Evolutionary conservation across 1,140 invertebrate species (phyloP).

Genomic region (Polypedilum pembai): DNA sequence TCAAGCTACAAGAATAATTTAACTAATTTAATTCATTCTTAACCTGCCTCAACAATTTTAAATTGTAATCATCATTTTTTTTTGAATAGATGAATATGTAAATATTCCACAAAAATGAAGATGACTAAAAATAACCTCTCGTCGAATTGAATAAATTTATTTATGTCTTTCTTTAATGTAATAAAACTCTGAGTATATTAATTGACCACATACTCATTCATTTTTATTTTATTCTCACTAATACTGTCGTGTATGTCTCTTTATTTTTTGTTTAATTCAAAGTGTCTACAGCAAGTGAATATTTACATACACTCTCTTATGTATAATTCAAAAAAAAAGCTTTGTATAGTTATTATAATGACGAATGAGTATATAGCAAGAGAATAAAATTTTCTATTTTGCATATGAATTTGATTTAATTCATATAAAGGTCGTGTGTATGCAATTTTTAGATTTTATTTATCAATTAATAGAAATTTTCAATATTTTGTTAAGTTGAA

Average conservation of each 20-base stretch:
- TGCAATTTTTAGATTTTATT: no score
- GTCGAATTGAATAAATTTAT: constrained; percentile 24
- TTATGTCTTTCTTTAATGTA: constrained; percentile 20
- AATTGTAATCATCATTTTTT: background rate
- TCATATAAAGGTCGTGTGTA: no score
- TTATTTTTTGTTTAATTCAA: no score
- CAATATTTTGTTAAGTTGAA: no score
- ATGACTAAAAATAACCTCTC: constrained; percentile 23
- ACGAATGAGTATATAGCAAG: no score
- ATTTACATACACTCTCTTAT: no score
- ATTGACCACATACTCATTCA: constrained; percentile 16
- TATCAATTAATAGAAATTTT: no score
- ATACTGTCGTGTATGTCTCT: background rate
- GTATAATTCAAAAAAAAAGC: no score
- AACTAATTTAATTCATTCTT: background rate
- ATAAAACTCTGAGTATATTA: background rate
- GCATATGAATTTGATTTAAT: no score
- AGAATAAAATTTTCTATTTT: no score
- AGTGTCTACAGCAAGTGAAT: no score
- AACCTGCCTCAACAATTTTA: constrained; percentile 12
- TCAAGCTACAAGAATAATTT: background rate
- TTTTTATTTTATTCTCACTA: background rate
- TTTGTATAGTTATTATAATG: no score
- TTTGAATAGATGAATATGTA: background rate
- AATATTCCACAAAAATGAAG: background rate